Evolutionary conservation across 2,113 vertebrate genomes (phyloP).

Genomic region (Sinocyclocheilus rhinocerous): DNA sequence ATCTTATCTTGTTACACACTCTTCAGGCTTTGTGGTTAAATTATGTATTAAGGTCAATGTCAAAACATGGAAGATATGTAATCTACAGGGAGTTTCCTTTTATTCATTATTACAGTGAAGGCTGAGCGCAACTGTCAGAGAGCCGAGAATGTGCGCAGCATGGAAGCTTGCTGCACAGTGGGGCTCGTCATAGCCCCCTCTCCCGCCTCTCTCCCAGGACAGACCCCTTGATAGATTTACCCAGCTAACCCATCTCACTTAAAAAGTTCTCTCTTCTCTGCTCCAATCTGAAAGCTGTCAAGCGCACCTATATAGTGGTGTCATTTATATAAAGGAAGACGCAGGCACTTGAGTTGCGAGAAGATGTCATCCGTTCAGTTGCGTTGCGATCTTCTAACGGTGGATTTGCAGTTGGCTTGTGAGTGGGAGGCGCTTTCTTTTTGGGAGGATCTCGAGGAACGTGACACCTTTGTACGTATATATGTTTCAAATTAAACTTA

Average conservation of each 20-base stretch:
- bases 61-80: slow-evolving; percentile 99
- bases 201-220: slow-evolving; percentile 82
- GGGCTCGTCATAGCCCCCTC: slow-evolving; percentile 86
- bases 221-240: slow-evolving; percentile 88
- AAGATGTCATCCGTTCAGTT: slow-evolving; percentile 83
- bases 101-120: slow-evolving; percentile 99
- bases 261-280: slow-evolving; percentile 86
- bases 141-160: slow-evolving; percentile 90
- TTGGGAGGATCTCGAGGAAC: slow-evolving; percentile 21
- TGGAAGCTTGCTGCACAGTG: slow-evolving; percentile 90
- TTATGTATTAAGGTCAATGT: slow-evolving; percentile 99
- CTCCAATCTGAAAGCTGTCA: slow-evolving; percentile 94
- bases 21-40: slow-evolving; percentile 98
- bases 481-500: slow-evolving; percentile 38
- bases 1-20: slow-evolving; percentile 93
- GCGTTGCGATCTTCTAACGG: slow-evolving; percentile 85
- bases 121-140: slow-evolving; percentile 93
- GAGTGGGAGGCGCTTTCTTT: slow-evolving; percentile 57
- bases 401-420: slow-evolving; percentile 75
- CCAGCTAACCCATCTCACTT: slow-evolving; percentile 87
- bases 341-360: slow-evolving; percentile 76
- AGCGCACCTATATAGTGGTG: slow-evolving; percentile 84
- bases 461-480: slow-evolving; percentile 55
- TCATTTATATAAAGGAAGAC: slow-evolving; percentile 87
- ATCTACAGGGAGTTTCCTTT: slow-evolving; percentile 97